Evolutionary conservation across 1,140 invertebrate genomes (phyloP).

Genomic region (Zelostemma sp.): DNA sequence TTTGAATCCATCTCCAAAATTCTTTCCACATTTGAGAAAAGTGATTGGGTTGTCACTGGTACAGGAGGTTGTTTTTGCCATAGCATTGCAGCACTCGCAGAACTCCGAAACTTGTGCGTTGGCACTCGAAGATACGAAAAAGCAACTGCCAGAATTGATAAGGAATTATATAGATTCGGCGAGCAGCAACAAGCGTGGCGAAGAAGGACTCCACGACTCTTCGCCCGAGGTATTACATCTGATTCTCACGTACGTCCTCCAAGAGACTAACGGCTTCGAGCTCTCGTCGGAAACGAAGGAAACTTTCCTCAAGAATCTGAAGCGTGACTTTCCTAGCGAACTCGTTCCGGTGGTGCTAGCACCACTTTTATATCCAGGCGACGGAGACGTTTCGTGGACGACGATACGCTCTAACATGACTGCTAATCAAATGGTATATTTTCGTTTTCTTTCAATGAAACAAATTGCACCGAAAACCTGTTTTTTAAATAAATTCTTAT

Average conservation of each 20-base stretch:
- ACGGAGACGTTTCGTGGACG: slow-evolving; percentile 79
- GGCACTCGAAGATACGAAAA: slow-evolving; percentile 83
- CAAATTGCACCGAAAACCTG: too few species aligned
- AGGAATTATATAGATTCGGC: slow-evolving; percentile 86
- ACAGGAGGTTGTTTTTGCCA: slow-evolving; percentile 90
- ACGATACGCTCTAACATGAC: slow-evolving; percentile 68
- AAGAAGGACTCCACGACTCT: slow-evolving; percentile 88
- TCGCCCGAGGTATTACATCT: slow-evolving; percentile 90
- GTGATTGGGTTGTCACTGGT: slow-evolving; percentile 85
- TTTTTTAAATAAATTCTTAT: slow-evolving; percentile 1
- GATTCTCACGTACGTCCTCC: slow-evolving; percentile 77
- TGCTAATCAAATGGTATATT: slow-evolving; percentile 74
- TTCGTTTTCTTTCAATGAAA: too few species aligned
- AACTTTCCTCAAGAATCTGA: slow-evolving; percentile 83
- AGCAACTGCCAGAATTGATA: slow-evolving; percentile 86
- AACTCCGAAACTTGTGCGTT: slow-evolving; percentile 80
- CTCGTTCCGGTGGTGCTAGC: slow-evolving; percentile 89
- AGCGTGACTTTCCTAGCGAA: slow-evolving; percentile 88
- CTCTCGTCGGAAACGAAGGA: slow-evolving; percentile 80
- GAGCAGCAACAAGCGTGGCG: slow-evolving; percentile 75
- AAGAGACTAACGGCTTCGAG: slow-evolving; percentile 71
- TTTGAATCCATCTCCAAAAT: slow-evolving; percentile 80
- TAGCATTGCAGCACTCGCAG: slow-evolving; percentile 85
- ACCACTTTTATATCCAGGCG: slow-evolving; percentile 86
- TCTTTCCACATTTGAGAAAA: slow-evolving; percentile 86